These are phyloP conservation scores for Melangyna quadrimaculata DNA, from an alignment of 2,888 invertebrate species.

Conservation along the genomic window DNA sequence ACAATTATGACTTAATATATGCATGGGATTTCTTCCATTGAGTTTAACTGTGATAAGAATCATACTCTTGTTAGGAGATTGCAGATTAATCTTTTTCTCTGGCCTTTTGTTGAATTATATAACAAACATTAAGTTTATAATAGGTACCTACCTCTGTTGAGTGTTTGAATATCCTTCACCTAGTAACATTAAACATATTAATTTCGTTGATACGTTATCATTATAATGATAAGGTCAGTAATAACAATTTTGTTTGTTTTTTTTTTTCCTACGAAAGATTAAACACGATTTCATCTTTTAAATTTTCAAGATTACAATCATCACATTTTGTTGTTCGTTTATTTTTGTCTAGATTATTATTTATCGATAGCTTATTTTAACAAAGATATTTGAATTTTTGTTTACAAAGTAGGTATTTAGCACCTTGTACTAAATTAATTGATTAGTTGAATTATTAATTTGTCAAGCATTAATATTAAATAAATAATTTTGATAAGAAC, in stretches of 20 bases:
- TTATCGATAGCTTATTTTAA: not conserved
- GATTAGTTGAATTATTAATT: not conserved
- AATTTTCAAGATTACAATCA: not conserved
- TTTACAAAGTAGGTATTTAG: not conserved
- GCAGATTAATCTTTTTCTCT: not conserved
- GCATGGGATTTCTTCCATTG: not conserved
- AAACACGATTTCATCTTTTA: not conserved
- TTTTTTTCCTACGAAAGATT: not conserved
- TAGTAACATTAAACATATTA: constrained; percentile 14
- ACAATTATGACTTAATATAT: not conserved
- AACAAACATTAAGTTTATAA: too few species aligned
- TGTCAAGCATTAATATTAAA: too few species aligned
- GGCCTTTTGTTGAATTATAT: not conserved
- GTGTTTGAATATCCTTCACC: not conserved
- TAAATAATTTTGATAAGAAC: too few species aligned
- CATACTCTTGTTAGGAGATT: too few species aligned
- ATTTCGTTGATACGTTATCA: constrained; percentile 5
- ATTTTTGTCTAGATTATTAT: not conserved
- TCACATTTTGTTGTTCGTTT: not conserved
- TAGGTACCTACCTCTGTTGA: too few species aligned
- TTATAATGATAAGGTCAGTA: not conserved
- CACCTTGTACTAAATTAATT: not conserved
- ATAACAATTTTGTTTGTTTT: not conserved
- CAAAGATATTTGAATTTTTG: not conserved
- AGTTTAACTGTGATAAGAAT: not conserved